Conservation (phyloP, 2,888 invertebrate species). For the Heteromurus nitidus region DNA sequence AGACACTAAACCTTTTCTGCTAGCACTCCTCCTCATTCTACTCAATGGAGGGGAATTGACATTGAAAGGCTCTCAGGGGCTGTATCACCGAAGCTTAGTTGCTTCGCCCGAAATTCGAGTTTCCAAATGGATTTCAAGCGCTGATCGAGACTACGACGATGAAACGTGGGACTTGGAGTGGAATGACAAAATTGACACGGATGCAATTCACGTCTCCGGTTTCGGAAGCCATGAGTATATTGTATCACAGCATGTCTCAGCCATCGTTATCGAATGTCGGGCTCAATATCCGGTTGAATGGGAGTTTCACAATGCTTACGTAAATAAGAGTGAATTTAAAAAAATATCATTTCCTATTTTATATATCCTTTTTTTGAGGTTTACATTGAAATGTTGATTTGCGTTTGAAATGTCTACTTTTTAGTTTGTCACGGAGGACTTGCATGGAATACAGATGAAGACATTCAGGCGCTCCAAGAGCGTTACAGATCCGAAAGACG, state of each 20-base stretch:
- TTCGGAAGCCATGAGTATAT: constrained; percentile 40
- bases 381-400: background rate
- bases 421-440: constrained; percentile 59
- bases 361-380: too few species aligned
- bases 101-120: constrained; percentile 33
- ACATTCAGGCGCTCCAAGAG: constrained; percentile 42
- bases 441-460: constrained; percentile 59
- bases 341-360: too few species aligned
- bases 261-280: constrained; percentile 51
- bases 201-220: constrained; percentile 33
- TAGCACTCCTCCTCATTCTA: background rate
- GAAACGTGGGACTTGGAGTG: constrained; percentile 16
- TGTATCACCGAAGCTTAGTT: background rate
- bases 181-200: constrained; percentile 45
- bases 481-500: constrained; percentile 30
- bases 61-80: background rate
- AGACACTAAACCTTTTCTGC: background rate
- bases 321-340: too few species aligned
- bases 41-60: background rate
- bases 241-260: constrained; percentile 62
- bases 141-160: constrained; percentile 29
- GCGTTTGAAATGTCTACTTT: background rate
- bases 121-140: constrained; percentile 36
- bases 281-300: constrained; percentile 65
- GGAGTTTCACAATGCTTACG: constrained; percentile 60